Base-by-base conservation (phyloP, 2,888 invertebrate genomes). In the Heliconius hortense region DNA sequence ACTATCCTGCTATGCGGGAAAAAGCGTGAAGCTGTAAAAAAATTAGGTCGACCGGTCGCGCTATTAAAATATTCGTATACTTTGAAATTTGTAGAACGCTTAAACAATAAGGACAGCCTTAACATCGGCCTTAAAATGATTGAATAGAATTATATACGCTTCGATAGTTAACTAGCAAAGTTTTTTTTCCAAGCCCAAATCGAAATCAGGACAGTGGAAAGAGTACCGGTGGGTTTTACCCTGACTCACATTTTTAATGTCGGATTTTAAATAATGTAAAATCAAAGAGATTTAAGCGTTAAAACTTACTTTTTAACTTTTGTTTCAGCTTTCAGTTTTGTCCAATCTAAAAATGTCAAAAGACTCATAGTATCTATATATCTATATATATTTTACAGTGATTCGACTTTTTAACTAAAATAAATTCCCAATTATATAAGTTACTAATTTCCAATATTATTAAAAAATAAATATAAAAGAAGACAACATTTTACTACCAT, bases 401-500 rank as follows among this genome's bases (percentile, higher is more conserved):
- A 13, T 43, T 15, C 15, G 43, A 21, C 21, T 53, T 59, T 59
- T 59, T 59, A 15, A 15, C 3, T 15, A 24, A 18, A 67, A 18
- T 8, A 8, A 35, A 35, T 8, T 8, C 31, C 31, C 8, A 35
- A 35, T 35, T 35, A 35, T 35, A 43, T 26, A 24, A 3, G 43
- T 8, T 8, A 67, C 7, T 43, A 4, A 26, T 21, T 48, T 21
- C 21, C 8, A 48, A 28, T 48, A 28, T 48, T 43, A 67, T 60
- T 15, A 24, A 75, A 76, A 66, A 68, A 59, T 63, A 72, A 31
- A 66, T 53, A 67, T 76, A 74, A 67, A 60, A 72, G 60, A 63
- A 78, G 73, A 74, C 74, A 48, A 53, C 74, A 77, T 75, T 67
- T 75, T 74, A 77, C 66, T 69, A 43, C 59, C 79, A 74, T 76